Evolutionary conservation across 37 sponge, comb jelly and placozoan genomes (phyloP), one percentile per base, ranked within the genome.

Genomic region (Oopsacas minuta): DNA sequence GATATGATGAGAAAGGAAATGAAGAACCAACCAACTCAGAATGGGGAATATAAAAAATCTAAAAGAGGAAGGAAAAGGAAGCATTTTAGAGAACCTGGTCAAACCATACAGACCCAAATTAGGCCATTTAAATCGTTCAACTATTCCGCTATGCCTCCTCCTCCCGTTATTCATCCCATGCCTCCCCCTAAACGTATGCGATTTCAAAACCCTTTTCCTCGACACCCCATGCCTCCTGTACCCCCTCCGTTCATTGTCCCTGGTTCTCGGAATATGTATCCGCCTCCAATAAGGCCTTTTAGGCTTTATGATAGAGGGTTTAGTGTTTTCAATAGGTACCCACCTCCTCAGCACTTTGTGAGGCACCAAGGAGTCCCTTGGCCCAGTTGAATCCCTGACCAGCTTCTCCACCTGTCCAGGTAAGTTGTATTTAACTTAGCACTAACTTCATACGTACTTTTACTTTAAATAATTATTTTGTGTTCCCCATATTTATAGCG

Each of bases 281-380:
- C 75, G 8, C 49, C 49, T 15, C 8, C 15, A 15, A 42, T 42
- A 15, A 42, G 49, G 49, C 49, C 49, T 17, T 8, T 42, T 42
- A 42, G 49, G 49, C 49, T 15, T 17, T 8, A 17, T 42, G 12
- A 42, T 42, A 61, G 75, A 34, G 75, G 75, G 30, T 25, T 10
- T 61, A 5, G 1, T n/a, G 32, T n/a, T 10, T 61, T 61, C 30
- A 61, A 61, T n/a, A 61, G 75, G 75, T 61, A 25, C 75, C 75
- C 75, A 61, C 75, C 75, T 10, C 75, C 75, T 61, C 75, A 61
- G 75, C 75, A 10, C 28, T 61, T 61, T 61, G 75, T 61, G 20
- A 61, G 75, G 75, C 75, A 61, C 75, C 75, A 61, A 25, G 75
- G 75, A 5, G 75, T 61, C 28, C 75, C 75, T n/a, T 61, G 75